These are phyloP conservation scores for Amphiduros pacificus DNA, from an alignment of 2,888 invertebrate species.

Conservation along the genomic window DNA sequence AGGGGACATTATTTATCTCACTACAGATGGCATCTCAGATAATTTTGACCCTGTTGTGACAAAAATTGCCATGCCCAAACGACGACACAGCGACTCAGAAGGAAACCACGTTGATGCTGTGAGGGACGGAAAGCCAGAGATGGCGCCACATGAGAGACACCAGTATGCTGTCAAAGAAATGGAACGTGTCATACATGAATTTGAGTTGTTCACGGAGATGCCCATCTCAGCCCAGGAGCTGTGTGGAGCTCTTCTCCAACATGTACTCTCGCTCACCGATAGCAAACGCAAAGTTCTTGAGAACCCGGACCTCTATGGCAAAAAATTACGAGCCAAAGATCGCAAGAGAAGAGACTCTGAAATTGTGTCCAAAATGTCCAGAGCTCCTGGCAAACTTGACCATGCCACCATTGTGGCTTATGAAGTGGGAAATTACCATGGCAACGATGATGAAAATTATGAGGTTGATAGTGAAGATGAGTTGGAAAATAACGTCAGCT, in stretches of 20 bases:
- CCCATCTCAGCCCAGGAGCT: conserved; percentile 55
- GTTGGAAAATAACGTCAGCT: conserved; percentile 4
- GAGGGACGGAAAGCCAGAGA: conserved; percentile 48
- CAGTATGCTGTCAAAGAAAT: conserved; percentile 73
- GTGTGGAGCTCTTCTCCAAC: conserved; percentile 56
- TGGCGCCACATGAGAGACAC: conserved; percentile 66
- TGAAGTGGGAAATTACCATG: conserved; percentile 64
- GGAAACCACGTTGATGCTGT: conserved; percentile 9
- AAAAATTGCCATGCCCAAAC: conserved; percentile 69
- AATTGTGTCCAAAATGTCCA: conserved; percentile 73
- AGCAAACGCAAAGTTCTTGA: conserved; percentile 81
- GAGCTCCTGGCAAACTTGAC: conserved; percentile 85
- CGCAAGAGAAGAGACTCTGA: conserved; percentile 50
- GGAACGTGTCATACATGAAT: conserved; percentile 57
- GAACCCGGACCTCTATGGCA: conserved; percentile 63
- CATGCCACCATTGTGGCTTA: conserved; percentile 85
- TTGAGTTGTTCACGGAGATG: conserved; percentile 55
- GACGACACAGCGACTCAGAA: conserved; percentile 3
- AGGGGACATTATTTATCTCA: conserved; percentile 83
- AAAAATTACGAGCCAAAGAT: conserved; percentile 50
- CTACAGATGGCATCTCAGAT: conserved; percentile 87
- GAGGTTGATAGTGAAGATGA: conserved; percentile 25
- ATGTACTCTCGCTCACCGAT: conserved; percentile 68
- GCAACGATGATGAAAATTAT: conserved; percentile 42
- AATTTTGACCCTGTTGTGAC: conserved; percentile 91